Conservation (phyloP, 2,797 vertebrate species). For the Gymnocypris eckloni region DNA sequence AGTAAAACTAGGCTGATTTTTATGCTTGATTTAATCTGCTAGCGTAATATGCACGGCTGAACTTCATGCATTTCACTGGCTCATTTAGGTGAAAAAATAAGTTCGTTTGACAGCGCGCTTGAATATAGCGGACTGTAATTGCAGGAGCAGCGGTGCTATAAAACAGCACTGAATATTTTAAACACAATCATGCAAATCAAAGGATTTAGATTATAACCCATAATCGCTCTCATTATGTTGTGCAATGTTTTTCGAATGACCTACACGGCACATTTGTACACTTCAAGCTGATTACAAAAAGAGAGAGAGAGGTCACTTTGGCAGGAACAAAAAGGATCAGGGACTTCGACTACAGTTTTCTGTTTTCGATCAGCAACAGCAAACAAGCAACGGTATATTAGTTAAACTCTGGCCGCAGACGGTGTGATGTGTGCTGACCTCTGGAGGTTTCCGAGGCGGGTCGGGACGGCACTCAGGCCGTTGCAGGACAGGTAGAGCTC, state of each 20-base stretch:
- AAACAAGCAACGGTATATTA: neutral
- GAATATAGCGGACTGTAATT: conserved; percentile 12
- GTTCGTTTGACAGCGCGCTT: conserved; percentile 11
- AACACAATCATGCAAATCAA: conserved; percentile 42
- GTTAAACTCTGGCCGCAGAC: neutral
- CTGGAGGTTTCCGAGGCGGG: conserved; percentile 84
- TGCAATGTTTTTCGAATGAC: conserved; percentile 20
- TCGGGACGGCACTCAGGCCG: conserved; percentile 83
- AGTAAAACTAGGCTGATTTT: conserved; percentile 54
- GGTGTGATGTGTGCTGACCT: conserved; percentile 76
- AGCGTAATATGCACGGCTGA: conserved; percentile 54
- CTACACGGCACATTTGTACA: conserved; percentile 2
- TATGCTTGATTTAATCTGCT: conserved; percentile 60
- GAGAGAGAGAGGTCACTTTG: conserved; percentile 9
- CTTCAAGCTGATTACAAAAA: neutral
- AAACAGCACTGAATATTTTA: conserved; percentile 21
- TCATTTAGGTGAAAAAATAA: conserved; percentile 35
- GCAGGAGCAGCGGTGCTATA: neutral
- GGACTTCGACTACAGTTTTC: neutral
- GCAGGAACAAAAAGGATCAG: neutral
- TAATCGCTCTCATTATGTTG: conserved; percentile 25
- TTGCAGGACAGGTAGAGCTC: conserved; percentile 96
- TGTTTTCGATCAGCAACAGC: conserved; percentile 11
- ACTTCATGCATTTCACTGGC: conserved; percentile 52
- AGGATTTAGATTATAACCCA: conserved; percentile 36